Evolutionary conservation across 2,113 vertebrate species (phyloP).

Genomic region (Chamaetylas fuelleborni): DNA sequence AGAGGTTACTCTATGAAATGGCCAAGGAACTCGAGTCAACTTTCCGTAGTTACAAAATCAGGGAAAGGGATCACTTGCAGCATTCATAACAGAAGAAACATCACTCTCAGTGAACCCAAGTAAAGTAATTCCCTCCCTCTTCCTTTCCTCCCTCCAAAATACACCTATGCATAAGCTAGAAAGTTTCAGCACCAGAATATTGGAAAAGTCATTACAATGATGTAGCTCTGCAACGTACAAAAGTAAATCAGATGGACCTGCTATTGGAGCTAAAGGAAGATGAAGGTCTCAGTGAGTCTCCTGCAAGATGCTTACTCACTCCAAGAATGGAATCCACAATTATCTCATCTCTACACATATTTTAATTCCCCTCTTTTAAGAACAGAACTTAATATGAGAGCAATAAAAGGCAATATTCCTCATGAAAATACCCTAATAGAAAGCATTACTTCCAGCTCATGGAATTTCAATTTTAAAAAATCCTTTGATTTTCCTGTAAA

Average conservation of each 20-base stretch:
- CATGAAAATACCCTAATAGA: not conserved
- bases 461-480: not conserved
- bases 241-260: not conserved
- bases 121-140: not conserved
- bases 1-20: not conserved
- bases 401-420: not conserved
- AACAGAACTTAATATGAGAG: not conserved
- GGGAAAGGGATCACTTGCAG: not conserved
- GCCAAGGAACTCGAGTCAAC: not conserved
- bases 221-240: not conserved
- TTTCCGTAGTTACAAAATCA: not conserved
- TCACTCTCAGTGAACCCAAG: not conserved
- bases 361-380: not conserved
- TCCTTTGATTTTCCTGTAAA: not conserved
- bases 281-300: not conserved
- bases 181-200: not conserved
- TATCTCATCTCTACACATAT: not conserved
- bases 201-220: not conserved
- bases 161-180: not conserved
- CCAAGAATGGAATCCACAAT: not conserved
- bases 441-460: not conserved
- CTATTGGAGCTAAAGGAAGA: not conserved
- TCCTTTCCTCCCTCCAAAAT: not conserved
- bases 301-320: not conserved
- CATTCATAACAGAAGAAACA: not conserved